Percentiles rank a stretch among this genome's conserved stretches.
These are phyloP conservation scores for Zaprionus africanus DNA, from an alignment of 1,140 invertebrate species.

Conservation along the genomic window DNA sequence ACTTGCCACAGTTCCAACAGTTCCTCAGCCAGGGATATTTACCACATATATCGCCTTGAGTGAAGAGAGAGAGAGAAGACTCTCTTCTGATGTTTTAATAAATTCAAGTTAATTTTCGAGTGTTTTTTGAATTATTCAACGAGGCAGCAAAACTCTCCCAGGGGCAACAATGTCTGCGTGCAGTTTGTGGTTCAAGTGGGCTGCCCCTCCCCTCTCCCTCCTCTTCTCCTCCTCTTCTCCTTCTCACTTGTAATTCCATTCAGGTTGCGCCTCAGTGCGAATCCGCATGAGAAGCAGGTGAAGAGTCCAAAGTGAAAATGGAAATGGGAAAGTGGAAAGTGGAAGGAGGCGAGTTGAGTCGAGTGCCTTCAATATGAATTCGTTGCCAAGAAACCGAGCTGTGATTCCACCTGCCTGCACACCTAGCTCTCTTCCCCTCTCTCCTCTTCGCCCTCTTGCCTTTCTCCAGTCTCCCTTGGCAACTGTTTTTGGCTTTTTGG, in stretches of 20 bases:
- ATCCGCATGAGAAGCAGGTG: conserved; percentile 14
- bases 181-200: conserved; percentile 68
- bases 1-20: neutral
- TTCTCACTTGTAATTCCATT: conserved; percentile 61
- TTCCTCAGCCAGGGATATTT: neutral
- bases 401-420: conserved; percentile 25
- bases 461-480: conserved; percentile 12
- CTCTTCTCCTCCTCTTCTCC: neutral
- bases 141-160: conserved; percentile 10
- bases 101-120: conserved; percentile 63
- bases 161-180: conserved; percentile 56
- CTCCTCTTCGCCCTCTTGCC: conserved; percentile 29
- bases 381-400: conserved; percentile 62
- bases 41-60: conserved; percentile 12
- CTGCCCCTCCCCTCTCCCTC: conserved; percentile 4
- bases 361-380: conserved; percentile 68
- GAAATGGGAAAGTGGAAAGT: conserved; percentile 12
- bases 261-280: conserved; percentile 9
- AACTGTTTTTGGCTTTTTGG: conserved; percentile 43
- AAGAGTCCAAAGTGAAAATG: conserved; percentile 36
- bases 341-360: conserved; percentile 56
- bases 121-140: conserved; percentile 62
- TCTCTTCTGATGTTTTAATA: conserved; percentile 51
- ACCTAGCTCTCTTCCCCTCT: conserved; percentile 2
- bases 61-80: neutral